Conservation (phyloP, 2,113 vertebrate genomes). For the Arothron firmamentum region DNA sequence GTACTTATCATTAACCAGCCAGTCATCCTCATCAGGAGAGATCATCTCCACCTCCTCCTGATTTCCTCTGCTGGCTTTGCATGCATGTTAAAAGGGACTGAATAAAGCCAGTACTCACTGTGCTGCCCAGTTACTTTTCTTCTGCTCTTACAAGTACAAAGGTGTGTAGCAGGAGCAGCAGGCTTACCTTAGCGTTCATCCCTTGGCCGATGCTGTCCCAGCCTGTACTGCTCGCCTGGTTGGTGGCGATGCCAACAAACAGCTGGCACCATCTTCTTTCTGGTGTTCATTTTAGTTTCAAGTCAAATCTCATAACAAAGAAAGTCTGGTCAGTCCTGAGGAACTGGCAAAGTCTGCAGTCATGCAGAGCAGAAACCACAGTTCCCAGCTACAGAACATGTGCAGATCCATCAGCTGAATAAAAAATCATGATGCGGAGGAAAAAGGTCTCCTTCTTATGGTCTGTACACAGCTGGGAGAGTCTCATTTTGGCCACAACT, state of each 20-base stretch:
- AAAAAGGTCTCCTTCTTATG: too few species aligned
- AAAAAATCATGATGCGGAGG: too few species aligned
- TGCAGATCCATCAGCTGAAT: too few species aligned
- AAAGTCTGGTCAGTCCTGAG: conserved; percentile 49
- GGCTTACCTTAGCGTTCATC: conserved; percentile 80
- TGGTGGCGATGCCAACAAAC: conserved; percentile 60
- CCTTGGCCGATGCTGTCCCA: conserved; percentile 71
- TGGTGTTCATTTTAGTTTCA: conserved; percentile 61
- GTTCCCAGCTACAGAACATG: background rate
- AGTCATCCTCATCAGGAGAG: conserved; percentile 16
- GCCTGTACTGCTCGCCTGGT: conserved; percentile 67
- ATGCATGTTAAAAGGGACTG: conserved; percentile 79
- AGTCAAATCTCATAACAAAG: conserved; percentile 60
- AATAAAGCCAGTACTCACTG: conserved; percentile 75
- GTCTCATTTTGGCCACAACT: too few species aligned
- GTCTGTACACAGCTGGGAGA: too few species aligned
- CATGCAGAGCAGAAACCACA: background rate
- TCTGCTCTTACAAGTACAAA: conserved; percentile 80
- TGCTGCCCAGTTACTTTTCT: conserved; percentile 77
- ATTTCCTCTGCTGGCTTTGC: conserved; percentile 61
- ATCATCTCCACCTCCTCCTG: conserved; percentile 37
- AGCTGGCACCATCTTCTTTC: conserved; percentile 56
- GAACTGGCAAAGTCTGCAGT: conserved; percentile 39
- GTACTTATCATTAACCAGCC: too few species aligned
- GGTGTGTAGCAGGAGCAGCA: conserved; percentile 77